Conservation (phyloP, 2,888 invertebrate species). For the Scaeva pyrastri region DNA sequence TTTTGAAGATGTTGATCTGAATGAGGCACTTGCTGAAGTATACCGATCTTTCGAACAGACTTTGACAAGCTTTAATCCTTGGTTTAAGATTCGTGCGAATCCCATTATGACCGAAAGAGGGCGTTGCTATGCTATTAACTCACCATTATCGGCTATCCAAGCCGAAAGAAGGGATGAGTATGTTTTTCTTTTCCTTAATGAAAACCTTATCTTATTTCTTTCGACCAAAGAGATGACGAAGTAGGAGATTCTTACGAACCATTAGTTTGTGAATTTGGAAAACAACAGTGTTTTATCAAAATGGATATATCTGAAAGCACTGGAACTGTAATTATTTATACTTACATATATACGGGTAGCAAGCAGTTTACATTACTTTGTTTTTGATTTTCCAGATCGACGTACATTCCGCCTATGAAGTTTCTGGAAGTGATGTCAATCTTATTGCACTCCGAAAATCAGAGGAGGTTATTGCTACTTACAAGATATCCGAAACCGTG, state of each 20-base stretch:
- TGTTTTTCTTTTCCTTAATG: constrained; percentile 29
- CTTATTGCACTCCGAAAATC: constrained; percentile 80
- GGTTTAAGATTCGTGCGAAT: constrained; percentile 78
- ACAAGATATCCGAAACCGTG: constrained; percentile 82
- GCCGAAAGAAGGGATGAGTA: constrained; percentile 76
- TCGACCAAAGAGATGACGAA: constrained; percentile 74
- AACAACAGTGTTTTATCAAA: constrained; percentile 82
- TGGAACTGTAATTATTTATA: constrained; percentile 78
- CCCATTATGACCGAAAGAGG: constrained; percentile 88
- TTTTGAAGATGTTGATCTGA: constrained; percentile 83
- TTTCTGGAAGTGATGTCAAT: constrained; percentile 80
- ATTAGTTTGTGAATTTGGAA: constrained; percentile 81
- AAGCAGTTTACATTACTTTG: neutral
- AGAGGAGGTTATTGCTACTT: constrained; percentile 81
- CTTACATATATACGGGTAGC: neutral
- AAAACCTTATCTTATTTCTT: neutral
- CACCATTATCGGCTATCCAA: constrained; percentile 80
- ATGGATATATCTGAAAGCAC: constrained; percentile 82
- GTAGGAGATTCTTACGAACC: constrained; percentile 77
- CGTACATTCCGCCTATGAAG: constrained; percentile 82
- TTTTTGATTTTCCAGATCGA: constrained; percentile 78
- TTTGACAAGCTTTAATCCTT: constrained; percentile 78
- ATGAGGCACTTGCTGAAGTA: constrained; percentile 80
- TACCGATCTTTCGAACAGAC: constrained; percentile 80
- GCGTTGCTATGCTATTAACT: constrained; percentile 87